Evolutionary conservation across 2,888 invertebrate species (phyloP).

Genomic region (Hesperia comma): DNA sequence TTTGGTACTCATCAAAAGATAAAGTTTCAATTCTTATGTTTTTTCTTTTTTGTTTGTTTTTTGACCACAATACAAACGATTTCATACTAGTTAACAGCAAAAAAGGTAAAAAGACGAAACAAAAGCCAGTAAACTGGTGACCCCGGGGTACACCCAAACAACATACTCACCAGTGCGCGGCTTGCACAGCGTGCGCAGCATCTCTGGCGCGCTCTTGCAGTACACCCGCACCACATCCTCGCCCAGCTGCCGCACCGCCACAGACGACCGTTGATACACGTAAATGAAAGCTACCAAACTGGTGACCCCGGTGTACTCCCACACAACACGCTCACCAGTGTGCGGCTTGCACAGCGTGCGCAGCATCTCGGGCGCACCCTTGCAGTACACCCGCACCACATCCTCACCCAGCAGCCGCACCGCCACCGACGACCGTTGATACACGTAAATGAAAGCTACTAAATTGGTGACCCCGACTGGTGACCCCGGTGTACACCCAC

Average conservation of each 20-base stretch:
- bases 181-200: slow-evolving; percentile 90
- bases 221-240: slow-evolving; percentile 90
- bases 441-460: too few relatives aligned
- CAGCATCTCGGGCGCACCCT: slow-evolving; percentile 97
- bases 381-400: slow-evolving; percentile 92
- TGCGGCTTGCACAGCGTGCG: slow-evolving; percentile 89
- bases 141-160: slow-evolving; percentile 11
- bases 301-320: slow-evolving; percentile 12
- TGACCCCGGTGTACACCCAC: slow-evolving; percentile 15
- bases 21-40: too few relatives aligned
- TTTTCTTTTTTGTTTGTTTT: too few relatives aligned
- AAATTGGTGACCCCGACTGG: neutral
- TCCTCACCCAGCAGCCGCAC: slow-evolving; percentile 89
- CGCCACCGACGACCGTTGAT: slow-evolving; percentile 96
- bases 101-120: too few relatives aligned
- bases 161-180: slow-evolving; percentile 83
- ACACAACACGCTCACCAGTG: slow-evolving; percentile 71
- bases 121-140: too few relatives aligned
- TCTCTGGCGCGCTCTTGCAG: slow-evolving; percentile 97
- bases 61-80: too few relatives aligned
- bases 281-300: too few relatives aligned
- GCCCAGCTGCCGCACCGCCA: slow-evolving; percentile 90
- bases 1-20: too few relatives aligned
- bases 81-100: too few relatives aligned
- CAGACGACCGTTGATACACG: slow-evolving; percentile 96